Base-by-base conservation (phyloP, 2,113 vertebrate genomes). In the Pungitius pungitius region DNA sequence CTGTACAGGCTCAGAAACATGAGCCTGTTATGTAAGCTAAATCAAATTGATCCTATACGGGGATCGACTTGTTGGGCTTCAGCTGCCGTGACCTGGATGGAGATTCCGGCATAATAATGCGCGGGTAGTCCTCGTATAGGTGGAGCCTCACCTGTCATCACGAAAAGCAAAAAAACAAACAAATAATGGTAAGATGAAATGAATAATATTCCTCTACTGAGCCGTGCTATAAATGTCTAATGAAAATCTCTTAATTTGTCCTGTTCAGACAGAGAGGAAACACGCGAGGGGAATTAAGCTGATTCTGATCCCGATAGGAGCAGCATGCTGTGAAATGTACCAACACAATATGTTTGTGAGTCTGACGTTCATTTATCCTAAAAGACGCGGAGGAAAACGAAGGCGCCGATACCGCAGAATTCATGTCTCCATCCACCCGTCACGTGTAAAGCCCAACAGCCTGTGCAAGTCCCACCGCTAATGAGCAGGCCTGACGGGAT, bases 1-100 rank as follows among this genome's bases (percentile, higher is more conserved):
- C 85, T 60, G 75, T 65, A 11, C 63, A 87, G 69, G 87, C 74
- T 80, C 78, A 88, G 76, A 88, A 85, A 85, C 79, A 84, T 75
- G 77, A 78, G 72, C 37, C 54, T 69, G 73, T 90, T 87, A 85
- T 55, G 80, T 80, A 85, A 89, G 71, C 80, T 77, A 78, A 78
- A 82, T 85, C 80, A 69, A 84, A 86, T 74, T 57, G 75, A 89
- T 89, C 82, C 78, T 61, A n/a, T n/a, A 56, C 68, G 76, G 67
- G 83, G 83, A 84, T 86, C 62, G 42, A 69, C 77, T 74, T 47
- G 73, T 82, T 56, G 80, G 82, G 68, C 24, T 70, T 69, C 72
- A 84, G 74, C 66, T 66, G 68, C 63, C 61, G 82, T 71, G 74
- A 74, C 83, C 76, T 55, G 77, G 73, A 30, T 54, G 69, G 69